Evolutionary conservation across 2,113 vertebrate genomes (phyloP).

Genomic region (Catagonus wagneri): DNA sequence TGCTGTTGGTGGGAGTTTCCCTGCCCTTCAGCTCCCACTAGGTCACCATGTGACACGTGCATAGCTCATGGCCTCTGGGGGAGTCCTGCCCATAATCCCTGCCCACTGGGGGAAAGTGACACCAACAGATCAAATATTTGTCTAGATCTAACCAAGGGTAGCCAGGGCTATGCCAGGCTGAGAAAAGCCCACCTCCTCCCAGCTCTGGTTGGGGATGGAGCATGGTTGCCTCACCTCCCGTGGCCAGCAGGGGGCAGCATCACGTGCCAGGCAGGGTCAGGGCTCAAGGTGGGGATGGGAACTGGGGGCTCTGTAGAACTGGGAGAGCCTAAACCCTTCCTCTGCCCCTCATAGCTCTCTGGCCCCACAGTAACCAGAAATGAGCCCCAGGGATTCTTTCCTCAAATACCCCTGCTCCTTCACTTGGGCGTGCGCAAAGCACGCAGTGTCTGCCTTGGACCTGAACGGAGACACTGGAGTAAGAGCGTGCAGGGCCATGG

Average conservation of each 20-base stretch:
- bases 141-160: not conserved
- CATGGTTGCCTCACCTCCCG: not conserved
- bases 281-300: accelerated
- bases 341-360: not conserved
- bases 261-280: accelerated
- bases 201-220: not conserved
- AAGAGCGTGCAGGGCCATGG: not conserved
- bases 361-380: not conserved
- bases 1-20: not conserved
- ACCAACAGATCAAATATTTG: too few relatives aligned
- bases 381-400: not conserved
- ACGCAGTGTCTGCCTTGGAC: not conserved
- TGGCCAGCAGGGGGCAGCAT: conserved; percentile 38
- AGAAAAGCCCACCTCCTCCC: too few relatives aligned
- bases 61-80: not conserved
- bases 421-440: not conserved
- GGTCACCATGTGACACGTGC: not conserved
- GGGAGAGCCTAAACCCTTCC: not conserved
- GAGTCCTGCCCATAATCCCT: too few relatives aligned
- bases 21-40: not conserved
- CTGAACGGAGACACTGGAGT: not conserved
- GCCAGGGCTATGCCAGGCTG: not conserved
- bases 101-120: not conserved
- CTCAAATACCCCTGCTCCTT: not conserved
- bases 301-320: not conserved